Evolutionary conservation across 2,797 vertebrate species (phyloP).

Genomic region (Coregonus ussuriensis): DNA sequence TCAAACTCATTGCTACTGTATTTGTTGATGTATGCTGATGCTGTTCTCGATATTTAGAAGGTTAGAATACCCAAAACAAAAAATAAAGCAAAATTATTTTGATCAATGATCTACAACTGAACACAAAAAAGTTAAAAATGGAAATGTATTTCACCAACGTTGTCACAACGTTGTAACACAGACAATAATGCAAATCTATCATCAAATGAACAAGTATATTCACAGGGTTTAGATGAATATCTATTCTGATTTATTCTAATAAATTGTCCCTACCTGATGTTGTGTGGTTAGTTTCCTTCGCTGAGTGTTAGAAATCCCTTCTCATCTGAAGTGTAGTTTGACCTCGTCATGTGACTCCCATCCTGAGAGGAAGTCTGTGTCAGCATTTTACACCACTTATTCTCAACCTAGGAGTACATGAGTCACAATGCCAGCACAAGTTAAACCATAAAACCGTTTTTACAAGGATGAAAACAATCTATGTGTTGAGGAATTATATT

Average conservation of each 20-base stretch:
- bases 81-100: background rate
- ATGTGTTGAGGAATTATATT: constrained; percentile 7
- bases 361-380: constrained; percentile 72
- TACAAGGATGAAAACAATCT: constrained; percentile 47
- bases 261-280: constrained; percentile 49
- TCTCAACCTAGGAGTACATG: constrained; percentile 49
- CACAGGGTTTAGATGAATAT: background rate
- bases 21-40: background rate
- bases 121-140: background rate
- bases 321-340: constrained; percentile 57
- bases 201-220: background rate
- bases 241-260: background rate
- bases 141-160: background rate
- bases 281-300: constrained; percentile 24
- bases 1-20: constrained; percentile 51
- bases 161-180: background rate
- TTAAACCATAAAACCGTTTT: constrained; percentile 41
- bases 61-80: background rate
- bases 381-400: constrained; percentile 60
- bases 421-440: constrained; percentile 44
- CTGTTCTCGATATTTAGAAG: background rate
- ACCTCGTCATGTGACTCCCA: constrained; percentile 68
- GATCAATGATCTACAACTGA: background rate
- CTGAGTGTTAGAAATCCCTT: constrained; percentile 20
- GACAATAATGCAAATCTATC: background rate